Conservation (phyloP, 2,113 vertebrate genomes). For the Spheniscus mendiculus region DNA sequence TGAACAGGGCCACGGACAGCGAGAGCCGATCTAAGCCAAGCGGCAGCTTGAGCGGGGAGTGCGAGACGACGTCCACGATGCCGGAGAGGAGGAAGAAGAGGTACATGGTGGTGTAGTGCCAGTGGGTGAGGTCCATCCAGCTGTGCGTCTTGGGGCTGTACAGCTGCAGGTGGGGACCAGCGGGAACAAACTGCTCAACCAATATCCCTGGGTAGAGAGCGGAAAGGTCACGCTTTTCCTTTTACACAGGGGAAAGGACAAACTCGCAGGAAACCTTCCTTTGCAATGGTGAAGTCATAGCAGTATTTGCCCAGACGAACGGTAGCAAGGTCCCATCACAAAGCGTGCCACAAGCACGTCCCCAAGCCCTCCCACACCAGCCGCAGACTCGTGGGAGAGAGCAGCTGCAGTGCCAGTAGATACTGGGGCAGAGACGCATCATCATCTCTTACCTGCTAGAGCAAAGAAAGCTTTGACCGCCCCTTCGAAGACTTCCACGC, state of each 20-base stretch:
- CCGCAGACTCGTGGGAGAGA: rapidly evolving
- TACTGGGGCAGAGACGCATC: neutral
- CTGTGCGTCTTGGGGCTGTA: conserved; percentile 23
- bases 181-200: conserved; percentile 89
- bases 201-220: conserved; percentile 81
- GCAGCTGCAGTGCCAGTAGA: neutral
- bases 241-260: neutral
- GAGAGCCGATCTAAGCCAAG: conserved; percentile 79
- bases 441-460: conserved; percentile 81
- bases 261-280: neutral
- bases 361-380: neutral
- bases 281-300: rapidly evolving
- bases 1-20: conserved; percentile 75
- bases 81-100: conserved; percentile 89
- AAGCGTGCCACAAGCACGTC: rapidly evolving
- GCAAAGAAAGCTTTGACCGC: conserved; percentile 75
- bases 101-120: conserved; percentile 95
- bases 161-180: conserved; percentile 86
- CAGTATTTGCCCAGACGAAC: neutral
- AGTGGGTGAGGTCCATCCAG: conserved; percentile 89
- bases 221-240: neutral
- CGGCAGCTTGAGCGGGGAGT: conserved; percentile 66
- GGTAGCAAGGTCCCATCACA: rapidly evolving
- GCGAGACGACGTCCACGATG: conserved; percentile 71
- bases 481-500: conserved; percentile 81